Evolutionary conservation across 2,888 invertebrate species (phyloP).

Genomic region (Phymatocera aterrima): DNA sequence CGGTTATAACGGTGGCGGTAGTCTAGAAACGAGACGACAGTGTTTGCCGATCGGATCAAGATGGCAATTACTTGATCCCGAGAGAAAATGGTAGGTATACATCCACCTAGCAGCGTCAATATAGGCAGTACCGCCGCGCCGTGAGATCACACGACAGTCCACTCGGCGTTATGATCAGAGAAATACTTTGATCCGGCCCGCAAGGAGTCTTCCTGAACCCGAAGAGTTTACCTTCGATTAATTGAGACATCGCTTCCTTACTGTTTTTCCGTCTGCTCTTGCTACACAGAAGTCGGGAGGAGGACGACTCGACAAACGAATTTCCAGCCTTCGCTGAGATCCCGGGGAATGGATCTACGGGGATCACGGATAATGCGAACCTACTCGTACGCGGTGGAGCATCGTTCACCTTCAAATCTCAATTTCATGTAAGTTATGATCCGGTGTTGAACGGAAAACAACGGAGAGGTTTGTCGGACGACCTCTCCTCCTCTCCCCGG

Average conservation of each 20-base stretch:
- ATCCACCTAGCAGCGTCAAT: background rate
- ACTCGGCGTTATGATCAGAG: conserved; percentile 5
- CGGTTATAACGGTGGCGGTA: conserved; percentile 51
- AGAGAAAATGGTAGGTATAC: conserved; percentile 51
- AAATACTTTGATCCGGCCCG: background rate
- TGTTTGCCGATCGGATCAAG: conserved; percentile 64
- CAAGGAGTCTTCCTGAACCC: background rate
- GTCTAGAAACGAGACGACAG: conserved; percentile 42
- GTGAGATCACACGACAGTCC: background rate
- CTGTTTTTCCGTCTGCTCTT: too few relatives aligned
- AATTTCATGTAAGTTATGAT: background rate
- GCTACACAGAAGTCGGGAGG: background rate
- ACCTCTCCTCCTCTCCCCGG: background rate
- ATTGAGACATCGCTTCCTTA: background rate
- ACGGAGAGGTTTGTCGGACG: conserved; percentile 9
- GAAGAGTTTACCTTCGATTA: conserved; percentile 28
- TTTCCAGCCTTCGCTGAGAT: background rate
- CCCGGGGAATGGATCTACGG: background rate
- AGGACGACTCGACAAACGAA: background rate
- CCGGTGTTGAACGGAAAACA: background rate
- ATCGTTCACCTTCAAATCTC: too few relatives aligned
- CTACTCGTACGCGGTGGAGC: background rate
- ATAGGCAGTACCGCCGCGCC: background rate
- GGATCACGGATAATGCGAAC: background rate
- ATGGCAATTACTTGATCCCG: conserved; percentile 66